Percentiles rank a stretch among this genome's conserved stretches.
These are phyloP conservation scores for Dryadula phaetusa DNA, from an alignment of 2,888 invertebrate species.

Conservation along the genomic window DNA sequence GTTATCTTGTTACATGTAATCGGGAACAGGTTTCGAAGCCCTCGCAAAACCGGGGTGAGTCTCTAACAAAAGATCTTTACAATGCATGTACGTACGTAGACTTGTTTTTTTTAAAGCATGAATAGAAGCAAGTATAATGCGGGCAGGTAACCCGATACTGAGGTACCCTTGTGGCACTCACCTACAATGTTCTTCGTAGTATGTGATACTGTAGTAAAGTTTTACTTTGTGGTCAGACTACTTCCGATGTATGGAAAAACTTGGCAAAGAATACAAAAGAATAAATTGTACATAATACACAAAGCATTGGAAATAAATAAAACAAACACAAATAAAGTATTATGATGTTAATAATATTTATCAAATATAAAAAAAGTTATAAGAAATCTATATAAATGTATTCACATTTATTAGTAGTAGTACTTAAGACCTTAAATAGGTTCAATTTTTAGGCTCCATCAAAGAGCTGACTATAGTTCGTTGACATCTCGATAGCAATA, in stretches of 20 bases:
- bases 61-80: constrained; percentile 61
- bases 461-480: not conserved
- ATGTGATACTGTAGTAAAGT: constrained; percentile 38
- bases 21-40: constrained; percentile 65
- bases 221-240: constrained; percentile 42
- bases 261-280: constrained; percentile 2
- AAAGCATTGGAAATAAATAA: not conserved
- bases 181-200: constrained; percentile 40
- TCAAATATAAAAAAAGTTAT: too few relatives aligned
- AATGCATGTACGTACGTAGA: constrained; percentile 57
- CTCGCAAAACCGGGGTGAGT: constrained; percentile 59
- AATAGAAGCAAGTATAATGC: constrained; percentile 64
- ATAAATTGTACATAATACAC: constrained; percentile 9
- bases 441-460: not conserved
- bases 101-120: constrained; percentile 61
- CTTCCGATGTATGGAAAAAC: constrained; percentile 34
- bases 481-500: not conserved
- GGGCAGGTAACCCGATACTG: constrained; percentile 48
- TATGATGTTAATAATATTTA: not conserved
- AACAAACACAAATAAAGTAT: not conserved
- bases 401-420: constrained; percentile 27
- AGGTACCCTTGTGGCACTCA: constrained; percentile 41
- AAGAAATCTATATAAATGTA: not conserved
- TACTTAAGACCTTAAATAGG: not conserved
- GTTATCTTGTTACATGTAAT: constrained; percentile 58